phyloP scores from a whole-genome alignment of 2,113 vertebrate species.

The Lamprologus ornatipinnis region DNA sequence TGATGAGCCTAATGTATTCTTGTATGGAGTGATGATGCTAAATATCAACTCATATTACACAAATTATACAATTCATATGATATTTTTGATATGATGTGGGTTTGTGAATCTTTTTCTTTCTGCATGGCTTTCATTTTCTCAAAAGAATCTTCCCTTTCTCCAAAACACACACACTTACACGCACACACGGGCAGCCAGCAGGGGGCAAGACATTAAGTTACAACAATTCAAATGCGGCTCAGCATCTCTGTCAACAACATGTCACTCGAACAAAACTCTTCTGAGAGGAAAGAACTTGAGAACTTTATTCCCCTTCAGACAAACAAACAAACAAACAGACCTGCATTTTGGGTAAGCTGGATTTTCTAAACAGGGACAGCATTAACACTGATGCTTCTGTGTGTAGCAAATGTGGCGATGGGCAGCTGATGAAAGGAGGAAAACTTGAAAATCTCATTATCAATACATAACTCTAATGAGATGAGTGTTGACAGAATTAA shows the following conservation, averaged over 20 bases:
- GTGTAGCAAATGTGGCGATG: neutral
- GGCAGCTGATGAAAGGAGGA: neutral
- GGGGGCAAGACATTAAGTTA: neutral
- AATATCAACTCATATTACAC: neutral
- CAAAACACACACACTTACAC: neutral
- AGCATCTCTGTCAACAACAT: slow-evolving; percentile 6
- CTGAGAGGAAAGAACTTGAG: neutral
- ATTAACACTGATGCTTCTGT: neutral
- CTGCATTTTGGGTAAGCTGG: neutral
- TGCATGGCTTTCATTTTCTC: neutral
- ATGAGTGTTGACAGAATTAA: neutral
- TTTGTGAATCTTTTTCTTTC: neutral
- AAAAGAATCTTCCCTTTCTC: neutral
- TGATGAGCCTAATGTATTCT: neutral
- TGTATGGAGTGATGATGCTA: neutral
- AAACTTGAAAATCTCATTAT: neutral
- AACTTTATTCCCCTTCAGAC: neutral
- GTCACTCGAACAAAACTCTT: slow-evolving; percentile 6
- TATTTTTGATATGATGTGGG: neutral
- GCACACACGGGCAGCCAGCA: neutral
- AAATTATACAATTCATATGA: neutral
- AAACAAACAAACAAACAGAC: neutral
- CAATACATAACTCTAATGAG: neutral
- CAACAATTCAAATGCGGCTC: slow-evolving; percentile 9
- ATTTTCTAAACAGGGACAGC: neutral